Percentiles rank a stretch among this genome's conserved stretches.
These are phyloP conservation scores for Hedychridium roseum DNA, from an alignment of 2,888 invertebrate genomes.

Conservation along the genomic window DNA sequence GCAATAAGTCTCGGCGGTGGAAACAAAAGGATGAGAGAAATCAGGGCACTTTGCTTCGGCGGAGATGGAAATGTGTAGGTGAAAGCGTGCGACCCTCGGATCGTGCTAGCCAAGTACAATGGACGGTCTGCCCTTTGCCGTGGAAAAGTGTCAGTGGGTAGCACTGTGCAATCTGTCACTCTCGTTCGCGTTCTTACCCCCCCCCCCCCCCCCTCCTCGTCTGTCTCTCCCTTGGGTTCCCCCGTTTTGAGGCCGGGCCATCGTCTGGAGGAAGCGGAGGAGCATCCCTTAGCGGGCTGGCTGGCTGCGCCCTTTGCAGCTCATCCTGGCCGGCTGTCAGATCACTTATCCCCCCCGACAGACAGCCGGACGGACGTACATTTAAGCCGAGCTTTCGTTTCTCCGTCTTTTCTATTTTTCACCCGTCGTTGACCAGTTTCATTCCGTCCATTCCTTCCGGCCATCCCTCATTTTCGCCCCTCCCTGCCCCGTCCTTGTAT, in stretches of 20 bases:
- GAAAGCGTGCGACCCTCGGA: conserved; percentile 21
- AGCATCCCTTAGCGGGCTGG: too few species aligned
- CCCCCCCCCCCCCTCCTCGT: conserved; percentile 10
- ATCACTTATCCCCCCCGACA: conserved; percentile 32
- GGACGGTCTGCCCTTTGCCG: conserved; percentile 22
- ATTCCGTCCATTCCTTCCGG: not conserved
- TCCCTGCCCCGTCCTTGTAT: not conserved
- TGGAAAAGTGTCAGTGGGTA: conserved; percentile 38
- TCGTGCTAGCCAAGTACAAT: conserved; percentile 27
- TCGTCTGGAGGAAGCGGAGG: too few species aligned
- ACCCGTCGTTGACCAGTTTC: conserved; percentile 4
- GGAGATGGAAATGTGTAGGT: conserved; percentile 29
- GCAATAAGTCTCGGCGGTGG: too few species aligned
- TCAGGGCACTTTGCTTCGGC: conserved; percentile 17
- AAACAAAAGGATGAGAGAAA: not conserved
- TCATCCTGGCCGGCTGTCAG: conserved; percentile 20
- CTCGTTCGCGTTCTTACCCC: conserved; percentile 32
- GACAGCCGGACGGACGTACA: conserved; percentile 32
- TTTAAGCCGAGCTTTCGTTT: conserved; percentile 24
- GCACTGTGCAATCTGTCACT: conserved; percentile 47
- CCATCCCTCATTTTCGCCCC: not conserved
- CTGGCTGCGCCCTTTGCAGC: too few species aligned
- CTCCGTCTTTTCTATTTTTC: conserved; percentile 29
- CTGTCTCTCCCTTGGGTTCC: conserved; percentile 3
- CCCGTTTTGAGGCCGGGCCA: too few species aligned